Base-by-base conservation (phyloP, 30 jellyfish, hydroid and myxozoan species). In the Pelagia noctiluca region DNA sequence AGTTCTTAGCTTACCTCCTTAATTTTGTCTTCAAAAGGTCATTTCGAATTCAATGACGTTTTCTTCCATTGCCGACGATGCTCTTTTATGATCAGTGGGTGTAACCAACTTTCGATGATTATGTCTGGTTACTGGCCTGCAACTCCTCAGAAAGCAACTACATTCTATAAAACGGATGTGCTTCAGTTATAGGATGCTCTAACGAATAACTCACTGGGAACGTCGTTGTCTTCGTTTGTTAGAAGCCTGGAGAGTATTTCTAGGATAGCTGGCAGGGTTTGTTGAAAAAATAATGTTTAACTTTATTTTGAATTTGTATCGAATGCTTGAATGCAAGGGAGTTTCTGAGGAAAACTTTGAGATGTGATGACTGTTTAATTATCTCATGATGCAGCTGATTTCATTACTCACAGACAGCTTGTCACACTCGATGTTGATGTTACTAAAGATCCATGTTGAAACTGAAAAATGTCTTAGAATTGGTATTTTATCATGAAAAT, bases 221-320 rank as follows among this genome's bases (percentile, higher is more conserved):
- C 52, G 19, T 38, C 50, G 13, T 37, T 71, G 35, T 71, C 84
- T 12, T 71, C 84, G n/a, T 71, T 71, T 47, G 18, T 71, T 21
- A 71, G 35, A 38, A 71, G 84, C 25, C 49, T 71, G 24, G 71
- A 71, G 42, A 38, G 21, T 33, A 47, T 71, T 71, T 71, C 84
- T 22, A 71, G 23, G 67, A 71, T 21, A 7, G 69, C 84, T 71
- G 84, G 84, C 33, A 71, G 84, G 71, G 84, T 71, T 10, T 54
- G 71, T 54, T 47, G 61, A 11, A 29, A 16, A 63, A 23, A n/a
- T 63, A 5, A 5, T 19, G 5, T 2, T 29, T 19, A 18, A 23
- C 3, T 68, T 26, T 68, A 21, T 68, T 26, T 2, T 23, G 18
- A 18, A 26, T 32, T 68, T 32, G 63, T 33, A 68, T 68, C 24